Conservation (phyloP, 2,888 invertebrate species). For the Petrolisthes manimaculis region DNA sequence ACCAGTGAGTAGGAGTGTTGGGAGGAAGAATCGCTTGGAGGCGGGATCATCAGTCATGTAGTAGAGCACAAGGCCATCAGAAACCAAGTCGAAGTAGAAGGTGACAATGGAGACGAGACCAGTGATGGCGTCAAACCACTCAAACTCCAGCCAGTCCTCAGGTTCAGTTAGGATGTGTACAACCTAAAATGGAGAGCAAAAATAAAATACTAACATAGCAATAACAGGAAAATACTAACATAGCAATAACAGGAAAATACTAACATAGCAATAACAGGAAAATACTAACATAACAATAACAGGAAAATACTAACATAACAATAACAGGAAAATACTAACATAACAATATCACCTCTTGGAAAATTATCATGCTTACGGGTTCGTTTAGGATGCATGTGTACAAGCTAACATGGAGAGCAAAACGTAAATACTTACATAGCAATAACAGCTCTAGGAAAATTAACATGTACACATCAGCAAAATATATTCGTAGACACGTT, state of each 20-base stretch:
- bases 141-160: constrained; percentile 46
- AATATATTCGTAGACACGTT: too few relatives aligned
- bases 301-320: neutral
- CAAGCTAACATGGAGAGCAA: too few relatives aligned
- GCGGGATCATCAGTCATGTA: constrained; percentile 47
- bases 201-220: neutral
- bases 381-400: too few relatives aligned
- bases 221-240: neutral
- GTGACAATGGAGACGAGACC: constrained; percentile 48
- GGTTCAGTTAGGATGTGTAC: constrained; percentile 49
- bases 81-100: constrained; percentile 55
- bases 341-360: too few relatives aligned
- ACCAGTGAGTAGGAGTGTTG: constrained; percentile 42
- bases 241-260: neutral
- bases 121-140: constrained; percentile 46
- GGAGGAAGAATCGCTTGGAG: constrained; percentile 45
- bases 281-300: too few relatives aligned
- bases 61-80: constrained; percentile 40
- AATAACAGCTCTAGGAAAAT: too few relatives aligned
- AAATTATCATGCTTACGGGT: too few relatives aligned
- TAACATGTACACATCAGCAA: too few relatives aligned
- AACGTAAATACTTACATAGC: too few relatives aligned
- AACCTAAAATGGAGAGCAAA: constrained; percentile 30
- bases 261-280: neutral
- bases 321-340: neutral